Evolutionary conservation across 2,113 vertebrate species (phyloP).

Genomic region (Peromyscus polionotus): DNA sequence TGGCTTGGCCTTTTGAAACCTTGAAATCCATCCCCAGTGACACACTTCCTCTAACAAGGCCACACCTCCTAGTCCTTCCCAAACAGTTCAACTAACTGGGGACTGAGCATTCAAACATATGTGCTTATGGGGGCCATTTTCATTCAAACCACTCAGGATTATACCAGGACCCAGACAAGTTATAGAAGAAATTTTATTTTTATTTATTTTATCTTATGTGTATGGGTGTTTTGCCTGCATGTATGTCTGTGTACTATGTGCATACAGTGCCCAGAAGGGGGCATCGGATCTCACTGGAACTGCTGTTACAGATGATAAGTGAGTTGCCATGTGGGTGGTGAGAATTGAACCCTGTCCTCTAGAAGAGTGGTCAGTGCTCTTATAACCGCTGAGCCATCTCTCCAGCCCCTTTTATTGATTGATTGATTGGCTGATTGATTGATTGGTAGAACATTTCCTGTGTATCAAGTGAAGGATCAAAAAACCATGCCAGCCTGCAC

Average conservation of each 20-base stretch:
- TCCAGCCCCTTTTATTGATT: not conserved
- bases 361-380: not conserved
- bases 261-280: not conserved
- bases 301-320: not conserved
- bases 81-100: not conserved
- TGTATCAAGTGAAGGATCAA: not conserved
- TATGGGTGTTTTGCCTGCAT: not conserved
- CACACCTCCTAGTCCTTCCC: not conserved
- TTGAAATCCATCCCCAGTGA: not conserved
- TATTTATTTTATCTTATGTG: not conserved
- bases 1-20: not conserved
- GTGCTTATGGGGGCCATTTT: not conserved
- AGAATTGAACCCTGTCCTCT: not conserved
- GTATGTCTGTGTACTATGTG: not conserved
- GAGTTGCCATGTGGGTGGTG: not conserved
- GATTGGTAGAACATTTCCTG: not conserved
- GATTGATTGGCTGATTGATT: not conserved
- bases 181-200: not conserved
- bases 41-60: not conserved
- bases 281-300: not conserved
- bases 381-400: not conserved
- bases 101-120: not conserved
- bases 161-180: not conserved
- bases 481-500: not conserved
- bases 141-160: not conserved